phyloP scores from a whole-genome alignment of 1,140 invertebrate genomes.

The Drosophila bifasciata region DNA sequence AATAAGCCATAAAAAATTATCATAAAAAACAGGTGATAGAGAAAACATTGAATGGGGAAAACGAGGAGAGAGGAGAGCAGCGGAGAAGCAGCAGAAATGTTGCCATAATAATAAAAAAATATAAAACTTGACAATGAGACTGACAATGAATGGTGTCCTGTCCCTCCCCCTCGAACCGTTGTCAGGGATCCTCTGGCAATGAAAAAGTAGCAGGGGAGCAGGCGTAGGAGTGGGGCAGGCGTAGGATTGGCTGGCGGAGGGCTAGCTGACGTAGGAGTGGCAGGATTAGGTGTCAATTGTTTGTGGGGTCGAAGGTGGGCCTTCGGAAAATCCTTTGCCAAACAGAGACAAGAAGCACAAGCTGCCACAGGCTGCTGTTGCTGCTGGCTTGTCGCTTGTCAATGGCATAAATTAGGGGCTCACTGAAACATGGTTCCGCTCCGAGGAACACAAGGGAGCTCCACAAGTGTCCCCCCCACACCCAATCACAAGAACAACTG shows the following conservation, averaged over 20 bases:
- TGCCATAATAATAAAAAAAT: constrained; percentile 42
- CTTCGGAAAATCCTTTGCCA: constrained; percentile 73
- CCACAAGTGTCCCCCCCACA: constrained; percentile 75
- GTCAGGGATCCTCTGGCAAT: constrained; percentile 25
- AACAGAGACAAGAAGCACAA: constrained; percentile 54
- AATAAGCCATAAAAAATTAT: constrained; percentile 79
- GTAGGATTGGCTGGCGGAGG: too few relatives aligned
- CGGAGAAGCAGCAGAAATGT: neutral
- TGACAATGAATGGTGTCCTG: too few relatives aligned
- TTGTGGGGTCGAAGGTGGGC: constrained; percentile 65
- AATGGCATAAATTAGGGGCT: constrained; percentile 76
- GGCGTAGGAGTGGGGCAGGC: constrained; percentile 1
- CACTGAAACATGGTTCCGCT: constrained; percentile 15
- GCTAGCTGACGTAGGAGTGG: neutral
- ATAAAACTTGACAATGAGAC: constrained; percentile 38
- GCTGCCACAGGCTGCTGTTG: constrained; percentile 20
- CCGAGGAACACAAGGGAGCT: constrained; percentile 53
- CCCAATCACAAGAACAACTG: constrained; percentile 48
- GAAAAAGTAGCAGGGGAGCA: constrained; percentile 14
- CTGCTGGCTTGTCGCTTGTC: constrained; percentile 25
- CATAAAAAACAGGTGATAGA: constrained; percentile 53
- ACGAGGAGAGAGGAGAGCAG: constrained; percentile 30
- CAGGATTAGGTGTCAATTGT: constrained; percentile 22
- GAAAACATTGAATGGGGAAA: too few relatives aligned
- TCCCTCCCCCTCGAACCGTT: too few relatives aligned